Evolutionary conservation across 2,113 vertebrate species (phyloP).

Genomic region (Prionailurus bengalensis): DNA sequence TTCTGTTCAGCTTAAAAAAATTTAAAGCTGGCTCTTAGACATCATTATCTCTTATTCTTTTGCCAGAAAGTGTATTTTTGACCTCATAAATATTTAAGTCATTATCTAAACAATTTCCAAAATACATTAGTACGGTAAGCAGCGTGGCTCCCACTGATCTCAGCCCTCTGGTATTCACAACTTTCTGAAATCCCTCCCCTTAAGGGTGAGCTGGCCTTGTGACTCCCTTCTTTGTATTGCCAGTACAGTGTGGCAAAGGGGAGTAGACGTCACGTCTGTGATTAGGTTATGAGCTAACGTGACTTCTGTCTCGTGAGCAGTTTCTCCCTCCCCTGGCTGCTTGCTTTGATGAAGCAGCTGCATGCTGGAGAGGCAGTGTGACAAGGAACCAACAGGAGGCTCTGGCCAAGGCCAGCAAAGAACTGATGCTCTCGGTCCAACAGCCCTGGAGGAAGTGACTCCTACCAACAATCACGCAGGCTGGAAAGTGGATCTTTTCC

Average conservation of each 20-base stretch:
- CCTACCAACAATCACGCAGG: neutral
- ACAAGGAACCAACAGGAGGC: too few species aligned
- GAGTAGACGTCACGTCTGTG: neutral
- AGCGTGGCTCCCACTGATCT: neutral
- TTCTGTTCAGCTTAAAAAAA: neutral
- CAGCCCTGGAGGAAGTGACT: neutral
- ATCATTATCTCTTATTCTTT: constrained; percentile 33
- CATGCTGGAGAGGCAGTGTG: neutral
- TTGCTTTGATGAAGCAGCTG: neutral
- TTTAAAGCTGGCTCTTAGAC: neutral
- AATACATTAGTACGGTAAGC: neutral
- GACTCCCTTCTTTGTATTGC: neutral
- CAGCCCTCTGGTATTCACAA: neutral
- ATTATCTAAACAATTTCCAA: neutral
- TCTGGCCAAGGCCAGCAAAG: neutral
- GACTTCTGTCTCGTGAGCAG: neutral
- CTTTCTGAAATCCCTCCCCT: neutral
- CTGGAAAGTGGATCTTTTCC: neutral
- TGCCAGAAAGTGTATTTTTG: neutral
- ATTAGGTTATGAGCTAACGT: neutral
- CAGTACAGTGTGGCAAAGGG: neutral
- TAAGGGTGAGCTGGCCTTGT: neutral
- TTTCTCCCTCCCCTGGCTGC: neutral
- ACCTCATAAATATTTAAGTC: neutral
- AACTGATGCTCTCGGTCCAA: neutral